These are phyloP conservation scores for Zalophus californianus DNA, from an alignment of 2,797 vertebrate species.

Conservation along the genomic window DNA sequence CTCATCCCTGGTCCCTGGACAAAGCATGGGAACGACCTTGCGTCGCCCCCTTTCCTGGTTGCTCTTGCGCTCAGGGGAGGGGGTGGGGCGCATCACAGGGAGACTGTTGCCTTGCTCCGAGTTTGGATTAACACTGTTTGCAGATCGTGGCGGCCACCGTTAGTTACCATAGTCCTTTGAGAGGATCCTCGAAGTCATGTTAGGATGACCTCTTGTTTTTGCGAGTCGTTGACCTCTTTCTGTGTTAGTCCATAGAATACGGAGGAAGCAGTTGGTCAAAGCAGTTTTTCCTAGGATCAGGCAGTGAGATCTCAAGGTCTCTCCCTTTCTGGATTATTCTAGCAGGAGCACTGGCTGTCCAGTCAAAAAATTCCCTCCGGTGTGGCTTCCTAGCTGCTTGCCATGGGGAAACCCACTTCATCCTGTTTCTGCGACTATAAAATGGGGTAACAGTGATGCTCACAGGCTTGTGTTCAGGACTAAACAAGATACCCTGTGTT, in stretches of 20 bases:
- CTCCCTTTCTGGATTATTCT: background rate
- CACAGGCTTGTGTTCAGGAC: background rate
- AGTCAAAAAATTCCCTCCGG: background rate
- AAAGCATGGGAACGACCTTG: slow-evolving; percentile 83
- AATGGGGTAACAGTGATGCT: background rate
- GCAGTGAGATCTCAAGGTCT: slow-evolving; percentile 33
- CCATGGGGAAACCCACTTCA: background rate
- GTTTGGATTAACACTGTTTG: background rate
- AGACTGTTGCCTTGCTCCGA: background rate
- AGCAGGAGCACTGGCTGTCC: background rate
- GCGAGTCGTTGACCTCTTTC: background rate
- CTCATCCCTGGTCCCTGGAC: slow-evolving; percentile 79
- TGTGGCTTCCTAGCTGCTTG: background rate
- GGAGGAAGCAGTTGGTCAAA: background rate
- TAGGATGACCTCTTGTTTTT: background rate
- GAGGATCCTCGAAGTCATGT: background rate
- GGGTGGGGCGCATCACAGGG: background rate
- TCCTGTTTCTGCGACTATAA: background rate
- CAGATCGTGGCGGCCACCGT: background rate
- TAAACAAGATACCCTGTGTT: background rate
- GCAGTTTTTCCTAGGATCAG: background rate
- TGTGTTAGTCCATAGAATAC: background rate
- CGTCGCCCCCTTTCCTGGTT: background rate
- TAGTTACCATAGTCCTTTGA: background rate
- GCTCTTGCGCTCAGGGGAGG: background rate